Conservation (phyloP, 2,113 vertebrate genomes). For the Leptocoma aspasia region DNA sequence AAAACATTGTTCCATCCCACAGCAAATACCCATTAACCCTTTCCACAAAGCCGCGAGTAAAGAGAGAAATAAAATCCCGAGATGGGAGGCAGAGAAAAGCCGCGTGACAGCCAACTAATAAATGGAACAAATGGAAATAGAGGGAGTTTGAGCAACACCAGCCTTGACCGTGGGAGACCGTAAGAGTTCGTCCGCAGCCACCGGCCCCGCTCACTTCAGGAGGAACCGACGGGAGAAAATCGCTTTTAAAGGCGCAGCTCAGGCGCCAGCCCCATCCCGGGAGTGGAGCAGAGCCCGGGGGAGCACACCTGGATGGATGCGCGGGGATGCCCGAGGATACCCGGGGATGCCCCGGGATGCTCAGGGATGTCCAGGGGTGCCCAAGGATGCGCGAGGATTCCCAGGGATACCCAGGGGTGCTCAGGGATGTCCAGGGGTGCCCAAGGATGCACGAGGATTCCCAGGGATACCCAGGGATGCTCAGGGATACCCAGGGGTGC, state of each 20-base stretch:
- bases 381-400: accelerated
- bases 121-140: accelerated
- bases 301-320: background rate
- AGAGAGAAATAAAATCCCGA: background rate
- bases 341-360: accelerated
- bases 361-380: accelerated
- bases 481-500: accelerated
- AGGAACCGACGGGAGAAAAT: accelerated
- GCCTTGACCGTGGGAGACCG: accelerated
- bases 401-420: accelerated
- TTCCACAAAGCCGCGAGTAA: background rate
- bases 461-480: background rate
- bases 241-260: background rate
- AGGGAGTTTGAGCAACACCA: background rate
- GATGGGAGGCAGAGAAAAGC: background rate
- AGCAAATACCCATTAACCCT: background rate
- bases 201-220: accelerated
- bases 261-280: accelerated
- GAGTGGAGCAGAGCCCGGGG: background rate
- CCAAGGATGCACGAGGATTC: too few relatives aligned
- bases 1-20: background rate
- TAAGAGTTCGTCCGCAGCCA: accelerated
- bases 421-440: background rate
- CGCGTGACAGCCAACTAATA: background rate
- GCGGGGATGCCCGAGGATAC: accelerated